These are phyloP conservation scores for Lophotriccus pileatus DNA, from an alignment of 2,797 vertebrate genomes.

Conservation along the genomic window DNA sequence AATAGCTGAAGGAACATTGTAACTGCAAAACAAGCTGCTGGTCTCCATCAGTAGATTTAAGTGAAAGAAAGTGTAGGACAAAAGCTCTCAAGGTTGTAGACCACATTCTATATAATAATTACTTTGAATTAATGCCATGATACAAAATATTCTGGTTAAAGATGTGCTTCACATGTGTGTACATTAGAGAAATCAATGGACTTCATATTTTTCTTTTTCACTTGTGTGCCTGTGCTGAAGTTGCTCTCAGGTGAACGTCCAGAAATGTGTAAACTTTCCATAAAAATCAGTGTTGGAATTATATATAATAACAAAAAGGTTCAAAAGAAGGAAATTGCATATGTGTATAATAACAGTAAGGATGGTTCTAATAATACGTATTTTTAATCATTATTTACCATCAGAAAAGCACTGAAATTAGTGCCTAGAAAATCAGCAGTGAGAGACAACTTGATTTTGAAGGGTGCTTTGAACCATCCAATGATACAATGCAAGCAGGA, in stretches of 20 bases:
- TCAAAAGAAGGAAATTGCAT: neutral
- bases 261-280: neutral
- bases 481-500: neutral
- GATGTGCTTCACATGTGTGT: neutral
- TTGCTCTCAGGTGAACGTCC: neutral
- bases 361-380: neutral
- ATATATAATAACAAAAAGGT: neutral
- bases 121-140: neutral
- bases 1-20: neutral
- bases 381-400: neutral
- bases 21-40: neutral
- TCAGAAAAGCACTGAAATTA: neutral
- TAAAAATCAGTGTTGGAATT: neutral
- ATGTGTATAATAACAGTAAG: neutral
- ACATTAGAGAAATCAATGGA: neutral
- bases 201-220: neutral
- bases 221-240: neutral
- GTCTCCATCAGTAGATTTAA: neutral
- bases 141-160: neutral
- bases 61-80: neutral
- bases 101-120: neutral
- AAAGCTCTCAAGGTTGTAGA: neutral
- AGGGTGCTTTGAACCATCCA: neutral
- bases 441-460: neutral
- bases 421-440: neutral